Conservation (phyloP, 2,888 invertebrate genomes). For the Heliconius hortense region DNA sequence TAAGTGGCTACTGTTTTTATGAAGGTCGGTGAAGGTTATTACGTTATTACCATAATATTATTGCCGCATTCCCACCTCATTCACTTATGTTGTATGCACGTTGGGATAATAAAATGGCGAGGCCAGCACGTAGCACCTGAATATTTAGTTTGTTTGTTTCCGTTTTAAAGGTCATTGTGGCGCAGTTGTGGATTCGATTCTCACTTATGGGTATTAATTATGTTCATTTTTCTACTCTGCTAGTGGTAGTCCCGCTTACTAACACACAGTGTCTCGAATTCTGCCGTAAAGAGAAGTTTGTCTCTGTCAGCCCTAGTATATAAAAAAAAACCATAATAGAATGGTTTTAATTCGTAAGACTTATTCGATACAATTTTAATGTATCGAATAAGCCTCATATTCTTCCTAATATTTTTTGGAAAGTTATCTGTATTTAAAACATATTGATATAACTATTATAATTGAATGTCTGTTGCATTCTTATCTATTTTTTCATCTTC, state of each 20-base stretch:
- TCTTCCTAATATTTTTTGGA: too few relatives aligned
- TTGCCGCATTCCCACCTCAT: conserved; percentile 2
- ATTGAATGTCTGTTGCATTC: neutral
- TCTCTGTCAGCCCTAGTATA: neutral
- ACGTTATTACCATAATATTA: conserved; percentile 12
- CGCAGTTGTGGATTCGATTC: neutral
- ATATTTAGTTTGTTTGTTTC: neutral
- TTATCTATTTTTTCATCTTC: neutral
- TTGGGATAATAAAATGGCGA: conserved; percentile 10
- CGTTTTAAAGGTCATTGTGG: neutral
- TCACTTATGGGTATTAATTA: neutral
- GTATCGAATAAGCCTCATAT: too few relatives aligned
- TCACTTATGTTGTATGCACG: neutral
- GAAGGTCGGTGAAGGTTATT: conserved; percentile 15
- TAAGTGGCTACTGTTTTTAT: conserved; percentile 7
- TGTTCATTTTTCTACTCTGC: neutral
- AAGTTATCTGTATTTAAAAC: neutral
- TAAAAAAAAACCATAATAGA: too few relatives aligned
- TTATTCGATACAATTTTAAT: too few relatives aligned
- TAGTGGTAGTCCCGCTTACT: neutral
- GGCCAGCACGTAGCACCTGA: neutral
- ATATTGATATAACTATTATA: neutral
- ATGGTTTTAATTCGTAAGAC: too few relatives aligned
- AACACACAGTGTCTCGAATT: neutral
- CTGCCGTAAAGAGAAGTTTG: neutral